These are phyloP conservation scores for Brienomyrus brachyistius DNA, from an alignment of 2,113 vertebrate genomes.

Conservation along the genomic window DNA sequence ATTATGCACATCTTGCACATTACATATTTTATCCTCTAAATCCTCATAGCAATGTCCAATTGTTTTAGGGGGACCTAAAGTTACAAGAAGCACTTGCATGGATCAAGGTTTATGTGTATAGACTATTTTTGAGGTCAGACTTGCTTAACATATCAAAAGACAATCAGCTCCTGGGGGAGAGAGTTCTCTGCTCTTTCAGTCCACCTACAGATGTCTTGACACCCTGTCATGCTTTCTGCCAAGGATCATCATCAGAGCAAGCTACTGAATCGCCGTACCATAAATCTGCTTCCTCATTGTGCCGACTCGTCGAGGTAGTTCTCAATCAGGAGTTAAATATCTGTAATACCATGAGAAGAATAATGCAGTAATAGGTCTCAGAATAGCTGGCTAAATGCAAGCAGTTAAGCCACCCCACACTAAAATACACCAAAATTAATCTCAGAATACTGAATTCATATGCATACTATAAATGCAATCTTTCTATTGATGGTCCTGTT, in stretches of 20 bases:
- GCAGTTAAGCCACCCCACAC: background rate
- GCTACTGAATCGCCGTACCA: background rate
- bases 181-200: background rate
- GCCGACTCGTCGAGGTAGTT: background rate
- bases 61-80: background rate
- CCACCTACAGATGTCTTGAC: background rate
- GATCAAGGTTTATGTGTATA: background rate
- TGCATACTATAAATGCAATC: background rate
- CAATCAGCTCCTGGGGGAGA: background rate
- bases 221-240: background rate
- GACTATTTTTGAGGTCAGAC: background rate
- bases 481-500: background rate
- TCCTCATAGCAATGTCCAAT: background rate
- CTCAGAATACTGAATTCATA: background rate
- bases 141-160: background rate
- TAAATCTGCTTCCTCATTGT: background rate
- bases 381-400: background rate
- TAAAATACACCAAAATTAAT: background rate
- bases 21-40: background rate
- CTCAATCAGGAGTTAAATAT: background rate
- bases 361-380: background rate
- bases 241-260: background rate
- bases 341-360: background rate
- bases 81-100: background rate
- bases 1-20: background rate